Evolutionary conservation across 1,140 invertebrate species (phyloP).

Genomic region (Riptortus pedestris): DNA sequence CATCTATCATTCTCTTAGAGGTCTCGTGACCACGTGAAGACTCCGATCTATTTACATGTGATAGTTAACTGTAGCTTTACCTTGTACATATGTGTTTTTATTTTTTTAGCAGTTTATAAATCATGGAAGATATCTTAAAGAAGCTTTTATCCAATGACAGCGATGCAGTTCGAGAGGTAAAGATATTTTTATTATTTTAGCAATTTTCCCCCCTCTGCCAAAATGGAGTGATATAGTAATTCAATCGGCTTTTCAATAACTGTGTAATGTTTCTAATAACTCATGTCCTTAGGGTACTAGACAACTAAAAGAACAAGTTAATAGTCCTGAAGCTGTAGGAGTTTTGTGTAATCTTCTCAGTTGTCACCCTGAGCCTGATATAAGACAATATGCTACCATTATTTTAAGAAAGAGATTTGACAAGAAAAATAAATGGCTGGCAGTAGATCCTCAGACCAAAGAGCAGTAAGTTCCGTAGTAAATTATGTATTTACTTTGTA

Average conservation of each 20-base stretch:
- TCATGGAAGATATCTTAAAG: constrained; percentile 23
- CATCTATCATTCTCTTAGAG: no score
- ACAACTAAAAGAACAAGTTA: constrained; percentile 51
- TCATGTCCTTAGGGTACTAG: constrained; percentile 45
- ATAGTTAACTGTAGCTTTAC: background rate
- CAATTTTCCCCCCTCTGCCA: no score
- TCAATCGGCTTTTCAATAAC: background rate
- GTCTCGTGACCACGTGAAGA: background rate
- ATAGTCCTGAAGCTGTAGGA: constrained; percentile 47
- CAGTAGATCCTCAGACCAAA: constrained; percentile 42
- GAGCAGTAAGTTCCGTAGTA: constrained; percentile 37
- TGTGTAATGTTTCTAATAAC: background rate
- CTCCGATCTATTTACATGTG: background rate
- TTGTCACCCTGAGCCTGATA: constrained; percentile 44
- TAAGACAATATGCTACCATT: constrained; percentile 57
- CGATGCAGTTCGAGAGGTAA: constrained; percentile 9
- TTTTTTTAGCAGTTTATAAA: constrained; percentile 9
- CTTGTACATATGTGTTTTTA: constrained; percentile 1
- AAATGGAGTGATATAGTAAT: no score
- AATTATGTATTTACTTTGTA: constrained; percentile 19
- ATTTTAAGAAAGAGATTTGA: constrained; percentile 48
- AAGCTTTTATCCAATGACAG: constrained; percentile 17
- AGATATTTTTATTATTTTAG: background rate
- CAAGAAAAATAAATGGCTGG: constrained; percentile 50
- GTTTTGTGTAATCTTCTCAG: constrained; percentile 48